These are phyloP conservation scores for Hirundo rustica DNA, from an alignment of 2,797 vertebrate species.

Conservation along the genomic window DNA sequence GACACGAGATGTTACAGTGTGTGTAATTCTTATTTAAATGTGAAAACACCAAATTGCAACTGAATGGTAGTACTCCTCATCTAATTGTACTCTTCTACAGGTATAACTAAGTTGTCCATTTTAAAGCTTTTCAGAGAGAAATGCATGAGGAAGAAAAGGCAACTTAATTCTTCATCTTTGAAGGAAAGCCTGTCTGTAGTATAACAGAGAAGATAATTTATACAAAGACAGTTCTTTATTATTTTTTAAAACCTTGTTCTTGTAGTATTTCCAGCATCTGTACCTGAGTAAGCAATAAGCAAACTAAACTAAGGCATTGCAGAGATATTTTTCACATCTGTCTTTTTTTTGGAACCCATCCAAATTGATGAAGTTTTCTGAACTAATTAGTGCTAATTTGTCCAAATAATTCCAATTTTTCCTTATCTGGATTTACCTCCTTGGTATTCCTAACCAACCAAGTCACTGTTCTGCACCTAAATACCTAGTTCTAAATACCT, in stretches of 20 bases:
- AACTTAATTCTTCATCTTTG: neutral
- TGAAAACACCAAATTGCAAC: neutral
- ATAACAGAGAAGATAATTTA: neutral
- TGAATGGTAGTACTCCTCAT: neutral
- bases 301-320: neutral
- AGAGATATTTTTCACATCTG: constrained; percentile 40
- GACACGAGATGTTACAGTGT: neutral
- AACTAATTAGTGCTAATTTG: constrained; percentile 19
- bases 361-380: constrained; percentile 18
- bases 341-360: constrained; percentile 17
- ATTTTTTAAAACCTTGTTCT: neutral
- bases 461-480: constrained; percentile 33
- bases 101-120: neutral
- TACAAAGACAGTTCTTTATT: neutral
- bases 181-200: neutral
- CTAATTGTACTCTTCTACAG: neutral
- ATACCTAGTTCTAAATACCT: constrained; percentile 39
- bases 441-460: neutral
- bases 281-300: neutral
- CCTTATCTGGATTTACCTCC: neutral
- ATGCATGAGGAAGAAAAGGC: neutral
- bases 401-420: neutral
- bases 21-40: neutral
- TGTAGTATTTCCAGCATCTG: neutral
- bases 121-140: neutral